Evolutionary conservation across 2,113 vertebrate species (phyloP).

Genomic region (Micronycteris hirsuta): DNA sequence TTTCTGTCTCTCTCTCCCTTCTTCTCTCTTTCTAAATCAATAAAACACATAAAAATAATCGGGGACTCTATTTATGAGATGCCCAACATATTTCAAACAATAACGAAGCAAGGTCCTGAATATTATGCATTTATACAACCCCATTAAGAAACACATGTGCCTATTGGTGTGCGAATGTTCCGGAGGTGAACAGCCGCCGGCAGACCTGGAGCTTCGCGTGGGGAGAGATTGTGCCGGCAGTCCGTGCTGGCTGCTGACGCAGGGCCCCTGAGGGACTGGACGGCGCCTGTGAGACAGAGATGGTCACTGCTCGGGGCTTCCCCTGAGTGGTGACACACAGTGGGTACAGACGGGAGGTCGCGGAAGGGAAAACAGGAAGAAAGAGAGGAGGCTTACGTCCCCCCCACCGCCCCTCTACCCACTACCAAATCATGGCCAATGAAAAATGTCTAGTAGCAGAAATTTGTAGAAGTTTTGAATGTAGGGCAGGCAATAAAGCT

Average conservation of each 20-base stretch:
- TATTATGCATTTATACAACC: no score
- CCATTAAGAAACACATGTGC: background rate
- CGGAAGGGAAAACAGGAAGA: background rate
- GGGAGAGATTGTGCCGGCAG: background rate
- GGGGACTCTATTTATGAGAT: background rate
- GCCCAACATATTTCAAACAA: background rate
- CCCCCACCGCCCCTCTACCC: no score
- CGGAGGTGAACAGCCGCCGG: background rate
- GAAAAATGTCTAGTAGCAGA: background rate
- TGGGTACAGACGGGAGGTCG: background rate
- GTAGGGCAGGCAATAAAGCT: background rate
- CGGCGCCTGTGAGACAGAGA: background rate
- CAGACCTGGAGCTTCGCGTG: background rate
- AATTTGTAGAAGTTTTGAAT: background rate
- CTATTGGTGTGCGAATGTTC: background rate
- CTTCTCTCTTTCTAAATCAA: no score
- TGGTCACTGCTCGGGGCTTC: background rate
- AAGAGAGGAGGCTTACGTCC: background rate
- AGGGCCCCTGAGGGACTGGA: background rate
- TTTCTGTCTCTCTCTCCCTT: no score
- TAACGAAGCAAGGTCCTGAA: background rate
- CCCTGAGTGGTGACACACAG: background rate
- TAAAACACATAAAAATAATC: no score
- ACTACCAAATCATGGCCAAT: rapidly evolving
- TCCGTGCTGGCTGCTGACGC: background rate